Conservation (phyloP, 2,113 vertebrate species). For the Scalopus aquaticus region DNA sequence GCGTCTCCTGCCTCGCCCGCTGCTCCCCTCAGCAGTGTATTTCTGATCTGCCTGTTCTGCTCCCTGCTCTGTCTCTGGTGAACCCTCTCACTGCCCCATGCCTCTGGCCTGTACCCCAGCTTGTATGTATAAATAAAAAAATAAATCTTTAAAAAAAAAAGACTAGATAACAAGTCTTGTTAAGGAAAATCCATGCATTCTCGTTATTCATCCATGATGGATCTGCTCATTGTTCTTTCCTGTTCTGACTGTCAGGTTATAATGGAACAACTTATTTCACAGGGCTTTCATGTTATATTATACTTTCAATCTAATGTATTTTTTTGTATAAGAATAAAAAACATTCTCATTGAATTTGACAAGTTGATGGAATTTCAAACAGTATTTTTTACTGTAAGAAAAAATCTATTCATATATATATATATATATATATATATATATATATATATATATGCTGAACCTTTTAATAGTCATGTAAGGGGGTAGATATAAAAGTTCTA, state of each 20-base stretch:
- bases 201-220: background rate
- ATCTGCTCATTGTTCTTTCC: background rate
- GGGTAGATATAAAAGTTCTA: background rate
- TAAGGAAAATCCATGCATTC: background rate
- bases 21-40: too few relatives aligned
- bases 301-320: conserved; percentile 1
- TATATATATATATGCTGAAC: background rate
- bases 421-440: background rate
- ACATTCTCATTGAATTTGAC: background rate
- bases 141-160: too few relatives aligned
- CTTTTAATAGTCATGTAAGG: background rate
- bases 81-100: too few relatives aligned
- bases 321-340: conserved; percentile 20
- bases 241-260: conserved; percentile 11
- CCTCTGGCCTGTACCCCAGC: too few relatives aligned
- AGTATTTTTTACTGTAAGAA: background rate
- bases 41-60: too few relatives aligned
- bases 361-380: conserved; percentile 39
- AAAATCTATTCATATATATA: conserved; percentile 44
- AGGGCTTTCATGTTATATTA: background rate
- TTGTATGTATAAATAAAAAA: too few relatives aligned
- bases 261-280: conserved; percentile 5
- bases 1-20: too few relatives aligned
- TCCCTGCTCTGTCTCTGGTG: too few relatives aligned
- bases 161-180: background rate